These are phyloP conservation scores for Aleiodes alternator DNA, from an alignment of 2,888 invertebrate species.

Conservation along the genomic window DNA sequence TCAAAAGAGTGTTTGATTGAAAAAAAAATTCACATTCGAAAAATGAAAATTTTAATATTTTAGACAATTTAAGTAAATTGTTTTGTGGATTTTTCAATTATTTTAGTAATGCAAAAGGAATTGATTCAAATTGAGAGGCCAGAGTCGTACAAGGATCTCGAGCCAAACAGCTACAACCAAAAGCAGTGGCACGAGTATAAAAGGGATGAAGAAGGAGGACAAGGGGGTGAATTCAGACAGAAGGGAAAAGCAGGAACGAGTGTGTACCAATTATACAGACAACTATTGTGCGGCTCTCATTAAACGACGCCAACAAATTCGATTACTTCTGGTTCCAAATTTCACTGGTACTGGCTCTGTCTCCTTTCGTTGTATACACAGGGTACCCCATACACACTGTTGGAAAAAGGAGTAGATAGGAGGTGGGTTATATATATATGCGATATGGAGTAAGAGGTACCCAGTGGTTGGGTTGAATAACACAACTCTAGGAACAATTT, in stretches of 20 bases:
- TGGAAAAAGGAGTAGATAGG: constrained; percentile 2
- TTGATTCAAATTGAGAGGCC: constrained; percentile 57
- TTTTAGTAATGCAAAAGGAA: background rate
- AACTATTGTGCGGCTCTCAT: constrained; percentile 73
- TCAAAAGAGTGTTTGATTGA: too few species aligned
- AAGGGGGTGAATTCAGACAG: constrained; percentile 48
- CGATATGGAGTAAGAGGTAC: constrained; percentile 50
- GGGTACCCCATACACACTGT: constrained; percentile 33
- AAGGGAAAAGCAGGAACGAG: constrained; percentile 53
- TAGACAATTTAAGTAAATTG: background rate
- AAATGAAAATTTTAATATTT: too few species aligned
- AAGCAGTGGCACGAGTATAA: constrained; percentile 47
- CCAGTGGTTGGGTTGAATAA: constrained; percentile 58
- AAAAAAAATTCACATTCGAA: too few species aligned
- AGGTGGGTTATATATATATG: constrained; percentile 1
- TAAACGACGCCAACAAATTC: constrained; percentile 75
- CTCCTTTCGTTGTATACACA: constrained; percentile 37
- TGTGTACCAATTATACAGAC: constrained; percentile 73
- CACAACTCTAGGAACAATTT: constrained; percentile 64
- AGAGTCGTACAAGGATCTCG: constrained; percentile 53
- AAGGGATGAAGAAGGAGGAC: background rate
- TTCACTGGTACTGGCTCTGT: constrained; percentile 57
- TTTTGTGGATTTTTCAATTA: background rate
- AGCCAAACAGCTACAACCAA: constrained; percentile 66
- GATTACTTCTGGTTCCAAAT: constrained; percentile 74